phyloP scores from a whole-genome alignment of 2,797 vertebrate genomes.

The Urosaurus nigricauda region DNA sequence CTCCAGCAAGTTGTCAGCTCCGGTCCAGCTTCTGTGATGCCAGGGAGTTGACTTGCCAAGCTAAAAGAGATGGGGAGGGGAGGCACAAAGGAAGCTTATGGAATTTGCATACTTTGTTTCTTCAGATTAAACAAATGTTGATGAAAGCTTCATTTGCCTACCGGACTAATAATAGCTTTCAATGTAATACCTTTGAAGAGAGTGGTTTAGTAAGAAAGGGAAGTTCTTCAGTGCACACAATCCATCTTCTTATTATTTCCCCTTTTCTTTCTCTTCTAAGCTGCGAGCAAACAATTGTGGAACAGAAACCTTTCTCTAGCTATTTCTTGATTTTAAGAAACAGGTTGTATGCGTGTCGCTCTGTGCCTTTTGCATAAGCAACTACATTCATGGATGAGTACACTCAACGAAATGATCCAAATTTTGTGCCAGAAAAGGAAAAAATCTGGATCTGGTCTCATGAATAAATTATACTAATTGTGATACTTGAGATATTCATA shows the following conservation, averaged over 20 bases:
- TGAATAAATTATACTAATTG: slow-evolving; percentile 5
- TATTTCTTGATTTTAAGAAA: slow-evolving; percentile 39
- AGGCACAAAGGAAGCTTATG: slow-evolving; percentile 67
- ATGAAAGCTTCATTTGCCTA: slow-evolving; percentile 65
- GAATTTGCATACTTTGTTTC: slow-evolving; percentile 58
- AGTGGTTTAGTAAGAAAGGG: slow-evolving; percentile 46
- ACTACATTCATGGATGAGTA: not conserved
- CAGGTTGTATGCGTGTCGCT: not conserved
- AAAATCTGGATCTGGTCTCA: not conserved
- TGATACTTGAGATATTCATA: not conserved
- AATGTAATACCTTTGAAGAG: slow-evolving; percentile 34
- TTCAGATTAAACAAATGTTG: slow-evolving; percentile 65
- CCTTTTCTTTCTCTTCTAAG: not conserved
- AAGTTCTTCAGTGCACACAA: slow-evolving; percentile 45
- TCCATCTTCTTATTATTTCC: slow-evolving; percentile 1
- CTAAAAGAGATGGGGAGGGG: slow-evolving; percentile 10
- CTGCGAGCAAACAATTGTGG: slow-evolving; percentile 54
- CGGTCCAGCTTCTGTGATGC: slow-evolving; percentile 71
- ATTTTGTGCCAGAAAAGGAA: not conserved
- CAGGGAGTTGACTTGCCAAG: slow-evolving; percentile 67
- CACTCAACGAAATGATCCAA: not conserved
- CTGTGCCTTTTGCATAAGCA: not conserved
- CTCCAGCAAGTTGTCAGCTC: slow-evolving; percentile 75
- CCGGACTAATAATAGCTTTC: slow-evolving; percentile 71
- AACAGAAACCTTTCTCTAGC: slow-evolving; percentile 64